These are phyloP conservation scores for Babylonia areolata DNA, from an alignment of 1,140 invertebrate genomes.

Conservation along the genomic window DNA sequence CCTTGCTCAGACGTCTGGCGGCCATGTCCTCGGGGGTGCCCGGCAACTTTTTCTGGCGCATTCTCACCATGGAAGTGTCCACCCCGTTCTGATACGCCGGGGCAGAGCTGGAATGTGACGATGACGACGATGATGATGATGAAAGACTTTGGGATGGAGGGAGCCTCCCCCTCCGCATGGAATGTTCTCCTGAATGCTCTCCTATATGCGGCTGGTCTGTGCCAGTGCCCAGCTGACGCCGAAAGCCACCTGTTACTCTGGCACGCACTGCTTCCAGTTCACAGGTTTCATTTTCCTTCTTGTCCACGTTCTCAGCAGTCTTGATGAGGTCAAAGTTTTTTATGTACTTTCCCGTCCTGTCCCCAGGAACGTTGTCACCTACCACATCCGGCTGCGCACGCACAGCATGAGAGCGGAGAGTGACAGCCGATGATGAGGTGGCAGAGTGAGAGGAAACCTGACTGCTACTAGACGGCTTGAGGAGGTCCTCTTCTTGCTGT, in stretches of 20 bases:
- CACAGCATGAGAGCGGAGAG: not conserved
- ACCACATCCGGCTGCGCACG: slow-evolving; percentile 27
- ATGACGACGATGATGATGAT: slow-evolving; percentile 30
- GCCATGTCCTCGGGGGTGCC: not conserved
- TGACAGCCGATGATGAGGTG: slow-evolving; percentile 21
- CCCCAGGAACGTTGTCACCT: slow-evolving; percentile 30
- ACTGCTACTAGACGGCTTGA: not conserved
- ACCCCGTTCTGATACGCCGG: slow-evolving; percentile 2
- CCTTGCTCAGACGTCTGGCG: slow-evolving; percentile 58
- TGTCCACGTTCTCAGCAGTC: slow-evolving; percentile 24
- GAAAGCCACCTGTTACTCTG: slow-evolving; percentile 21
- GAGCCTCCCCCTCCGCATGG: slow-evolving; percentile 29
- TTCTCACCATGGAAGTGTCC: slow-evolving; percentile 26
- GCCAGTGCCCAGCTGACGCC: not conserved
- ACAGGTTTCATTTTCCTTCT: not conserved
- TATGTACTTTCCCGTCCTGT: slow-evolving; percentile 43
- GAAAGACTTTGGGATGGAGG: slow-evolving; percentile 33
- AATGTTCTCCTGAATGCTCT: slow-evolving; percentile 47
- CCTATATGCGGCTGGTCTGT: slow-evolving; percentile 14
- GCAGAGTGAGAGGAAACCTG: slow-evolving; percentile 7
- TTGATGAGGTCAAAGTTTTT: slow-evolving; percentile 36
- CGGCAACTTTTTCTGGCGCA: slow-evolving; percentile 37
- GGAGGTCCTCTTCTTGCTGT: not conserved
- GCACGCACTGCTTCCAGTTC: slow-evolving; percentile 31
- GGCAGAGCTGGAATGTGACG: slow-evolving; percentile 42